phyloP scores from a whole-genome alignment of 1,140 invertebrate genomes.

The Neotoxoptera formosana region DNA sequence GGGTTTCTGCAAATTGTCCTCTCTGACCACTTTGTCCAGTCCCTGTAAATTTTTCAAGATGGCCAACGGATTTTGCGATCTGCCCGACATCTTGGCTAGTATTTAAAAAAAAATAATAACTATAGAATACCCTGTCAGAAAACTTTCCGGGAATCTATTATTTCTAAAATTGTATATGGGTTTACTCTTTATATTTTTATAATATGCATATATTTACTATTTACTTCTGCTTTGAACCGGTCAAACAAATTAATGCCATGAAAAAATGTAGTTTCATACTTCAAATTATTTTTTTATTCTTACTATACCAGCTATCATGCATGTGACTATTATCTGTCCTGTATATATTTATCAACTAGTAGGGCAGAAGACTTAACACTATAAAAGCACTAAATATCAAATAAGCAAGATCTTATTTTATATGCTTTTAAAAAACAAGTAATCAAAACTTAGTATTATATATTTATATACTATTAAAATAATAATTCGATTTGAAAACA shows the following conservation, averaged over 20 bases:
- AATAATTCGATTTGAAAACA: no score
- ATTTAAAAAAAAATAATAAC: not conserved
- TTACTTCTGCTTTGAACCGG: not conserved
- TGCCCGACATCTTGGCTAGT: slow-evolving; percentile 57
- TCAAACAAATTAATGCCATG: not conserved
- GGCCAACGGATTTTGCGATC: slow-evolving; percentile 50
- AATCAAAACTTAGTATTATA: no score
- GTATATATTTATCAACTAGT: not conserved
- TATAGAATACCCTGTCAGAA: not conserved
- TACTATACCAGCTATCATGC: not conserved
- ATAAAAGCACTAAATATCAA: not conserved
- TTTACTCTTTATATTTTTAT: not conserved
- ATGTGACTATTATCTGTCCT: not conserved
- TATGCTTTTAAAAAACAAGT: no score
- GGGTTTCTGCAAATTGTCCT: slow-evolving; percentile 57
- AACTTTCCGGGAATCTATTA: slow-evolving; percentile 9
- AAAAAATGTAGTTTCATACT: not conserved
- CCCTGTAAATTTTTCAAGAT: slow-evolving; percentile 56
- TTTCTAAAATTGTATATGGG: slow-evolving; percentile 14
- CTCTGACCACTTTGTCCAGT: slow-evolving; percentile 47
- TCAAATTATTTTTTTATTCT: not conserved
- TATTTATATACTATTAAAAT: no score
- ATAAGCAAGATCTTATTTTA: not conserved
- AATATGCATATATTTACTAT: not conserved
- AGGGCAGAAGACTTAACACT: not conserved